Percentiles rank a stretch among this genome's conserved stretches.
These are phyloP conservation scores for Lophotriccus pileatus DNA, from an alignment of 2,797 vertebrate species.

Conservation along the genomic window DNA sequence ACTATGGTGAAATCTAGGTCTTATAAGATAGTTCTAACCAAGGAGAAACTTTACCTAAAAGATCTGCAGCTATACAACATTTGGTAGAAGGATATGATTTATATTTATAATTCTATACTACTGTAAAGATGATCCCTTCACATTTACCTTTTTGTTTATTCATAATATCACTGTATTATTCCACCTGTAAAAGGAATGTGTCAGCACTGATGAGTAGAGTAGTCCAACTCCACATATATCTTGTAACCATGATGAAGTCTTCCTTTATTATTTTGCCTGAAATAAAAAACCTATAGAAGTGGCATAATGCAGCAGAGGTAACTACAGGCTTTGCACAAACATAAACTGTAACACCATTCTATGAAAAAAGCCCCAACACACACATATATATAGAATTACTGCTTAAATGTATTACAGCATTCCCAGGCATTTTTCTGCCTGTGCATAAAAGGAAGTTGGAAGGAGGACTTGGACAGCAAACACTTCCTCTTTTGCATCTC, in stretches of 20 bases:
- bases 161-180: not conserved
- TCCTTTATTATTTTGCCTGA: not conserved
- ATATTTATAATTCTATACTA: not conserved
- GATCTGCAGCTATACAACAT: not conserved
- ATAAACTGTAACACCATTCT: not conserved
- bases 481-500: not conserved
- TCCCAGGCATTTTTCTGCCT: not conserved
- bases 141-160: not conserved
- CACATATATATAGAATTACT: not conserved
- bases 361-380: fast-evolving
- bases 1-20: not conserved
- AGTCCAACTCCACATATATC: not conserved
- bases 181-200: not conserved
- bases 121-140: not conserved
- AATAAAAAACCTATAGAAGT: not conserved
- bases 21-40: not conserved
- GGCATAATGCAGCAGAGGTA: not conserved
- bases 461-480: not conserved
- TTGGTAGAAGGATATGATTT: not conserved
- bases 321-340: not conserved
- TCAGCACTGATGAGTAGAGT: not conserved
- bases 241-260: not conserved
- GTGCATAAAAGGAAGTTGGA: not conserved
- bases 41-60: not conserved
- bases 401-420: not conserved